A percentile compares a stretch with the other conserved stretches of the same genome.
phyloP scores from a whole-genome alignment of 64 coral and sea anemone species.

The Pocillopora verrucosa region DNA sequence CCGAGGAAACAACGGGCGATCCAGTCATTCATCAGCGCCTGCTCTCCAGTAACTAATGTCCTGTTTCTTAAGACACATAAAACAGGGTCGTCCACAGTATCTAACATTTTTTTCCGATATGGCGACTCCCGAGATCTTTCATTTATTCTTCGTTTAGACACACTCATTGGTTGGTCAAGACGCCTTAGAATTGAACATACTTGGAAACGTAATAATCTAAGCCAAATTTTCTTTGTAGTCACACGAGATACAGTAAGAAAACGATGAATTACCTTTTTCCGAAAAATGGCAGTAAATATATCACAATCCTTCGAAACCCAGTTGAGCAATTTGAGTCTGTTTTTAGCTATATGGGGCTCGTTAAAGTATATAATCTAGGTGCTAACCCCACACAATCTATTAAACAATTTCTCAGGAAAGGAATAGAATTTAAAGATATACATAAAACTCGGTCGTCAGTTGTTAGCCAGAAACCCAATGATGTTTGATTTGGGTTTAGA shows the following conservation, averaged over 20 bases:
- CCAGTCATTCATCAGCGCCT: background rate
- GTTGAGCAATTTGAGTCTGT: background rate
- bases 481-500: conserved; percentile 40
- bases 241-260: background rate
- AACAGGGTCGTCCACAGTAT: background rate
- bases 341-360: background rate
- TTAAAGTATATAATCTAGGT: background rate
- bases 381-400: background rate
- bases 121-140: background rate
- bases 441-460: background rate
- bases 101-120: background rate
- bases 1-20: background rate
- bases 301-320: background rate
- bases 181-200: background rate
- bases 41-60: background rate
- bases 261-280: conserved; percentile 1
- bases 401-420: conserved; percentile 3
- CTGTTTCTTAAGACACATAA: background rate
- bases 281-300: background rate
- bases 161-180: background rate
- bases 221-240: background rate
- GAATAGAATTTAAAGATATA: background rate
- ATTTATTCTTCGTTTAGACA: background rate
- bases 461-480: conserved; percentile 30
- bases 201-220: background rate